Evolutionary conservation across 2,888 invertebrate genomes (phyloP).

Genomic region (Euplagia quadripunctaria): DNA sequence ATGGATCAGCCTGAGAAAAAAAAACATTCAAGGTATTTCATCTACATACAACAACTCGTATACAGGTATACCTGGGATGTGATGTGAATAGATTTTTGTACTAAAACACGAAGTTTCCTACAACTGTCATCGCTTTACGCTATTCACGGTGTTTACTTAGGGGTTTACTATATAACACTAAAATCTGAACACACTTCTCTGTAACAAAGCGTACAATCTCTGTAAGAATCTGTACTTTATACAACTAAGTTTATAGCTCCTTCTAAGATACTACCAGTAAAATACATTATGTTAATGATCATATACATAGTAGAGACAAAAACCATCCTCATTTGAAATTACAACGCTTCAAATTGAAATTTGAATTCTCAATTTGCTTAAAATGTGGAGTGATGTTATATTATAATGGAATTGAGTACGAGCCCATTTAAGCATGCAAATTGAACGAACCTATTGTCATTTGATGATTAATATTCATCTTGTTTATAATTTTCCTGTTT

Average conservation of each 20-base stretch:
- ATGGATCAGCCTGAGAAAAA: too few species aligned
- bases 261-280: neutral
- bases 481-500: too few species aligned
- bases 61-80: too few species aligned
- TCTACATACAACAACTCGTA: too few species aligned
- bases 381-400: neutral
- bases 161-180: too few species aligned
- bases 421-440: neutral
- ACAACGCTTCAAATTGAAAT: slow-evolving; percentile 7
- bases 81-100: too few species aligned
- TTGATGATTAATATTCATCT: neutral
- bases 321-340: neutral
- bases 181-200: too few species aligned
- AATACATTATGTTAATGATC: slow-evolving; percentile 2
- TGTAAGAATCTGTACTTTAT: neutral
- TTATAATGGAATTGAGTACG: slow-evolving; percentile 1
- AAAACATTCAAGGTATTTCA: too few species aligned
- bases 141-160: too few species aligned
- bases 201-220: too few species aligned
- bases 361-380: neutral
- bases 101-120: too few species aligned
- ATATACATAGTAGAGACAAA: neutral
- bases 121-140: too few species aligned
- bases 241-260: neutral
- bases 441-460: neutral